A percentile compares a stretch with the other conserved stretches of the same genome.
Conservation (phyloP, 2,888 invertebrate species). For the Onthophagus sagittarius region DNA sequence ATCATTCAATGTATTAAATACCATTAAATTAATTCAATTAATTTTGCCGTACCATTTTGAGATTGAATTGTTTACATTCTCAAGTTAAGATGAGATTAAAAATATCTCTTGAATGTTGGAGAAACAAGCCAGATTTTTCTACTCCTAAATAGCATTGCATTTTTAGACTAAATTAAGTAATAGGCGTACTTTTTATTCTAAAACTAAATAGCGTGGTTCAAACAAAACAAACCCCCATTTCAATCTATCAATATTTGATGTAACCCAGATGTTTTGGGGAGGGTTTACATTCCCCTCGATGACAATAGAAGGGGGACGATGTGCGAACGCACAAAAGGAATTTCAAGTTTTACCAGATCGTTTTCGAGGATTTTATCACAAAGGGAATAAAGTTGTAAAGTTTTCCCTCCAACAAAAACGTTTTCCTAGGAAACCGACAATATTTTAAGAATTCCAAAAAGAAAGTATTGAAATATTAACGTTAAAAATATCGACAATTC, state of each 20-base stretch:
- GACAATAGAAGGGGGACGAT: not conserved
- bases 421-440: not conserved
- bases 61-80: too few species aligned
- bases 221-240: not conserved
- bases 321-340: not conserved
- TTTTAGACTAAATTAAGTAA: too few species aligned
- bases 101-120: too few species aligned
- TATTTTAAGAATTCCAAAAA: too few species aligned
- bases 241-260: not conserved
- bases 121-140: too few species aligned
- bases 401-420: not conserved
- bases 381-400: not conserved
- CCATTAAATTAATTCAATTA: too few species aligned
- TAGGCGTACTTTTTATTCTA: too few species aligned
- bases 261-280: not conserved
- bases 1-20: too few species aligned
- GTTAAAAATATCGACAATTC: not conserved
- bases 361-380: not conserved
- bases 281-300: not conserved
- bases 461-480: not conserved
- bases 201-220: too few species aligned
- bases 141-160: too few species aligned
- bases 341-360: not conserved
- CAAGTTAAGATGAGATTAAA: too few species aligned
- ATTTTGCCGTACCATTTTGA: too few species aligned